These are phyloP conservation scores for Lycopodina hypogea DNA, from an alignment of 37 sponge, comb jelly and placozoan genomes.

Conservation along the genomic window DNA sequence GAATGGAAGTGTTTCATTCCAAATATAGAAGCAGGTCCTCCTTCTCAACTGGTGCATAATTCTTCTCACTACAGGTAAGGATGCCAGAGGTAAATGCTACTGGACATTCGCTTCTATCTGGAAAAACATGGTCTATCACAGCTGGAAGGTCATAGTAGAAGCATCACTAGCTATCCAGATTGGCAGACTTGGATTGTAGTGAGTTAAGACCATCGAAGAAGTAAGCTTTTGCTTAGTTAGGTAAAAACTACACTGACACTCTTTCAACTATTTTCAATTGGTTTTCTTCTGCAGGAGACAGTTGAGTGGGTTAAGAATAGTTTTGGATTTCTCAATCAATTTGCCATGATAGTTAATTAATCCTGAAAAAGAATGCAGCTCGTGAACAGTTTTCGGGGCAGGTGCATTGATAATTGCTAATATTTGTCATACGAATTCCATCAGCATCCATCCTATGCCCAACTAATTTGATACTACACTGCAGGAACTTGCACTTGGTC, in stretches of 20 bases:
- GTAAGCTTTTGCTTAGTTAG: not conserved
- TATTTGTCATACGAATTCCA: conserved; percentile 9
- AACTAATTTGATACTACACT: not conserved
- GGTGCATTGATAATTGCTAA: conserved; percentile 20
- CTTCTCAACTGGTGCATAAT: no score
- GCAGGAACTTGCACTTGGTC: no score
- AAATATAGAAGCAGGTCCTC: no score
- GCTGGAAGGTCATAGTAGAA: not conserved
- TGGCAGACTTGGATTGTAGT: no score
- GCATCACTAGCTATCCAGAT: conserved; percentile 5
- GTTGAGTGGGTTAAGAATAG: no score
- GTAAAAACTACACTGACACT: no score
- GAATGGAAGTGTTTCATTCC: no score
- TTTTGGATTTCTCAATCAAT: conserved; percentile 2
- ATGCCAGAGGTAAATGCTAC: no score
- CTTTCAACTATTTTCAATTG: no score
- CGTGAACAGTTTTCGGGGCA: conserved; percentile 20
- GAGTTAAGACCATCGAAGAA: not conserved
- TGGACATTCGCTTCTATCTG: not conserved
- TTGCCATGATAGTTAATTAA: conserved; percentile 27
- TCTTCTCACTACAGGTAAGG: no score
- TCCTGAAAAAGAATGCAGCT: no score
- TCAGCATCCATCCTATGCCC: conserved; percentile 13
- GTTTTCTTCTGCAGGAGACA: no score
- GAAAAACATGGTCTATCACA: not conserved